Conservation (phyloP, 2,113 vertebrate species). For the Craseonycteris thonglongyai region DNA sequence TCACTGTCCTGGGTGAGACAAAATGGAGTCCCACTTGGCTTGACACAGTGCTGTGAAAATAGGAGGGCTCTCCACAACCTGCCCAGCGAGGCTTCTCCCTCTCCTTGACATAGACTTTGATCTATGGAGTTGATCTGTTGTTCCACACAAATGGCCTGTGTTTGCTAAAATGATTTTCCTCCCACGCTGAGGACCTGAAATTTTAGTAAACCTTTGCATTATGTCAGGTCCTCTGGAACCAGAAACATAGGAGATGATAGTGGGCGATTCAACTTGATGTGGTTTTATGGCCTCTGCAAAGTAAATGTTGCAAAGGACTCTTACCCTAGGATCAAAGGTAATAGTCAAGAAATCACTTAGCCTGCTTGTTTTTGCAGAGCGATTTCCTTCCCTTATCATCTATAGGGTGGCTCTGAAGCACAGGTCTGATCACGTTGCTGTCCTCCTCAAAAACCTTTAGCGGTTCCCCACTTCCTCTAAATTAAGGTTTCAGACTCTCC, state of each 20-base stretch:
- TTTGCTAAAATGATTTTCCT: constrained; percentile 52
- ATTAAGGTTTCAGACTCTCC: neutral
- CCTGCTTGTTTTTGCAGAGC: constrained; percentile 26
- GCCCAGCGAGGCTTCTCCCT: neutral
- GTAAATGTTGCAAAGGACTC: constrained; percentile 59
- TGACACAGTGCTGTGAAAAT: neutral
- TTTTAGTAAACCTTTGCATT: constrained; percentile 49
- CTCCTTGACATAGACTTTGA: constrained; percentile 40
- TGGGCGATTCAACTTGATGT: constrained; percentile 51
- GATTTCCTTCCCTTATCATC: constrained; percentile 29
- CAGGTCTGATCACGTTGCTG: neutral
- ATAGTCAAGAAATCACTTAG: constrained; percentile 50
- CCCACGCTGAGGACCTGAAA: constrained; percentile 57
- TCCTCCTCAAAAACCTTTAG: neutral
- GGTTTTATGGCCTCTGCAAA: constrained; percentile 61
- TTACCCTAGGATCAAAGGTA: constrained; percentile 54
- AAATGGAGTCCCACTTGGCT: neutral
- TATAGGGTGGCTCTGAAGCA: neutral
- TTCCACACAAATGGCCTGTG: constrained; percentile 53
- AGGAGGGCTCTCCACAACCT: neutral
- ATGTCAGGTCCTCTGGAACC: constrained; percentile 35
- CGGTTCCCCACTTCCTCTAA: neutral
- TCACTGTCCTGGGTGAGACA: neutral
- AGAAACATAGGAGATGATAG: constrained; percentile 28
- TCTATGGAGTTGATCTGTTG: constrained; percentile 29